Evolutionary conservation across 2,113 vertebrate genomes (phyloP).

Genomic region (Gobiocypris rarus): DNA sequence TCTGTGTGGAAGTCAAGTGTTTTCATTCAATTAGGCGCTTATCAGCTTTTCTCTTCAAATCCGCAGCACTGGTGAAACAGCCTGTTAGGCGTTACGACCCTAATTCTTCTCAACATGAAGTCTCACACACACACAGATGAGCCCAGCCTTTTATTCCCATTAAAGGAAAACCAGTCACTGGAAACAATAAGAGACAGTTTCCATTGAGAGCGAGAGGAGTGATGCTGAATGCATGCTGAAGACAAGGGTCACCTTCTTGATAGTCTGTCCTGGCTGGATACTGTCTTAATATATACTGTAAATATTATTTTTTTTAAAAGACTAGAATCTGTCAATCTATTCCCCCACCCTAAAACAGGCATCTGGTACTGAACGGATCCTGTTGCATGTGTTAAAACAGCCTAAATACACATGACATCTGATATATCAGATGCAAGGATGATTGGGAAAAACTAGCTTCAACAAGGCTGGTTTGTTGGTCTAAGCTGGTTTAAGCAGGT

Average conservation of each 20-base stretch:
- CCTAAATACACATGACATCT: background rate
- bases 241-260: background rate
- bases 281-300: background rate
- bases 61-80: background rate
- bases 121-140: background rate
- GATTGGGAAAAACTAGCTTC: too few species aligned
- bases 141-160: constrained; percentile 9
- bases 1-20: background rate
- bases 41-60: background rate
- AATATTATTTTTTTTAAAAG: too few species aligned
- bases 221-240: background rate
- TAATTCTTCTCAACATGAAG: background rate
- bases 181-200: background rate
- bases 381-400: background rate
- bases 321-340: too few species aligned
- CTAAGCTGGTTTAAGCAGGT: too few species aligned
- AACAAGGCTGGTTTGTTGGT: too few species aligned
- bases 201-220: background rate
- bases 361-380: background rate
- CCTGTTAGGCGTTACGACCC: background rate
- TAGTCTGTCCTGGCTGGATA: background rate
- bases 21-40: background rate
- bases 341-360: background rate
- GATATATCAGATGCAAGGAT: background rate
- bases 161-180: background rate